Conservation (phyloP, 2,888 invertebrate genomes). For the Microctonus brassicae region DNA sequence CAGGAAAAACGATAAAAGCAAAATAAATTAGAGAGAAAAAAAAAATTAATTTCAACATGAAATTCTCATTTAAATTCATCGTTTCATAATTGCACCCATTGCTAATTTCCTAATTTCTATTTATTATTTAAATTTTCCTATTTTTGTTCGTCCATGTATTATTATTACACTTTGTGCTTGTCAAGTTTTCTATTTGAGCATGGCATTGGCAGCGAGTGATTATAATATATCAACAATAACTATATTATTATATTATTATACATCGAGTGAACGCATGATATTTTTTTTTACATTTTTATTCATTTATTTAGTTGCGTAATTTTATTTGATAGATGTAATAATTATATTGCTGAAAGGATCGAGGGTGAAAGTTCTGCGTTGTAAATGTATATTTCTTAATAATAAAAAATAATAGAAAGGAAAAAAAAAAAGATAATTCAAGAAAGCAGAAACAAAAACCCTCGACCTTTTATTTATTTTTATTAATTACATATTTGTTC, state of each 20-base stretch:
- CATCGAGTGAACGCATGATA: conserved; percentile 22
- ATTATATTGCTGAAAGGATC: not conserved
- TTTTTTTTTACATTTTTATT: not conserved
- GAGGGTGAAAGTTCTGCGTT: not conserved
- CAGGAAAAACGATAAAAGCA: not conserved
- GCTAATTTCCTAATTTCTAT: conserved; percentile 6
- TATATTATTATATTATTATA: not conserved
- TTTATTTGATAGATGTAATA: conserved; percentile 4
- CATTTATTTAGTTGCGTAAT: conserved; percentile 1
- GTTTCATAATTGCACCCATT: conserved; percentile 8
- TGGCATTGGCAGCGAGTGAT: conserved; percentile 60
- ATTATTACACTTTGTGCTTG: not conserved
- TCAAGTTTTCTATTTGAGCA: conserved; percentile 58
- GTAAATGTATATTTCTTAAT: not conserved
- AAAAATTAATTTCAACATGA: not conserved
- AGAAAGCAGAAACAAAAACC: not conserved
- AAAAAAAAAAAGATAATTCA: not conserved
- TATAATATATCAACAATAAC: conserved; percentile 6
- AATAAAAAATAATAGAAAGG: not conserved
- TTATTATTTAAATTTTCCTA: conserved; percentile 7
- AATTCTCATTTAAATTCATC: not conserved
- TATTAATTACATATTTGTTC: not conserved
- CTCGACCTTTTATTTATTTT: conserved; percentile 2
- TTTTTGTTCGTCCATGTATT: conserved; percentile 28
- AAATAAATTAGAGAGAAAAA: not conserved